These are phyloP conservation scores for Pollicipes pollicipes DNA, from an alignment of 1,140 invertebrate species.

Conservation along the genomic window DNA sequence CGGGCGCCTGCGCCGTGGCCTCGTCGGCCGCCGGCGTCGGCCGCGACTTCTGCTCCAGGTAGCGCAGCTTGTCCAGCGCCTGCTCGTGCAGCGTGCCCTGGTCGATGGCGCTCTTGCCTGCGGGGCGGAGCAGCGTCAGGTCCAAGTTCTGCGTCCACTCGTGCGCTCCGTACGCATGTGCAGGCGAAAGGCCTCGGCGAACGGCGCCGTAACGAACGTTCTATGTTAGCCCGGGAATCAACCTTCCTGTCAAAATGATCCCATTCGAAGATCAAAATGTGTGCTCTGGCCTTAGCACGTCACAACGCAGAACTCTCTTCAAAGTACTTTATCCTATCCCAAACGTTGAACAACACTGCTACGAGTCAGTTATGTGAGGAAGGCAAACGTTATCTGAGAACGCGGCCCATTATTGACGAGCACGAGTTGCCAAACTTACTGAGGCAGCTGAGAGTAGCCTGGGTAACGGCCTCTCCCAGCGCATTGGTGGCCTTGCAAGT, in stretches of 20 bases:
- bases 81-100: constrained; percentile 54
- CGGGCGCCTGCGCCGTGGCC: constrained; percentile 62
- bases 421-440: constrained; percentile 45
- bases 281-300: no score
- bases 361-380: constrained; percentile 30
- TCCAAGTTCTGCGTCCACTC: no score
- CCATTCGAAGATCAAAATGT: no score
- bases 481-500: constrained; percentile 76
- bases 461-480: constrained; percentile 67
- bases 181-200: no score
- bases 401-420: constrained; percentile 60
- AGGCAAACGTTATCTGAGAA: no score
- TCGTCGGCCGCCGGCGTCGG: constrained; percentile 52
- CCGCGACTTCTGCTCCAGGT: constrained; percentile 62
- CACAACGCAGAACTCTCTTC: not conserved
- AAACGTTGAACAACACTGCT: no score
- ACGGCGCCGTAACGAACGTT: no score
- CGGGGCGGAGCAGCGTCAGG: constrained; percentile 15
- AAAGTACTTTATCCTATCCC: not conserved
- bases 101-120: constrained; percentile 60
- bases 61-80: constrained; percentile 54
- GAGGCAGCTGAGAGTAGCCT: constrained; percentile 36
- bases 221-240: no score
- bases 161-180: no score
- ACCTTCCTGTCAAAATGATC: no score